A percentile compares a stretch with the other conserved stretches of the same genome.
Evolutionary conservation across 2,888 invertebrate genomes (phyloP).

Genomic region (Craniophora ligustri): DNA sequence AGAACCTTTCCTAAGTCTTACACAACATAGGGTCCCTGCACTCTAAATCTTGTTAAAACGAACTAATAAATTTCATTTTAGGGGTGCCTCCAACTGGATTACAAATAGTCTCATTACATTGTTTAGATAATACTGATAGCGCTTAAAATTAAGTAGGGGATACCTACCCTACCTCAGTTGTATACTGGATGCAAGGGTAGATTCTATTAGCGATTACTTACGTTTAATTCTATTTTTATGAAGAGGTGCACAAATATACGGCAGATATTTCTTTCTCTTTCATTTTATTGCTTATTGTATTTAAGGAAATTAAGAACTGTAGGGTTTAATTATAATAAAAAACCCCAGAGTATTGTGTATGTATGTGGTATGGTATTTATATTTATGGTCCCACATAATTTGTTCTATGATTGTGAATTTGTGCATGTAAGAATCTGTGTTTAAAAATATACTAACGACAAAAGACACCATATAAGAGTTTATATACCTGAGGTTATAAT

Average conservation of each 20-base stretch:
- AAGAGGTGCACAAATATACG: conserved; percentile 1
- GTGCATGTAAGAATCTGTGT: no score
- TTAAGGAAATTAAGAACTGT: no score
- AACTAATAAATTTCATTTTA: conserved; percentile 69
- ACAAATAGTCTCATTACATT: conserved; percentile 70
- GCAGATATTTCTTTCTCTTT: background rate
- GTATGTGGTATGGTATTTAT: no score
- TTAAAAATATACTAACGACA: no score
- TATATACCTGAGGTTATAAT: no score
- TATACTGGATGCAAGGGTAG: conserved; percentile 40
- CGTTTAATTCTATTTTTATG: conserved; percentile 48
- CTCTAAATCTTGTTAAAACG: conserved; percentile 61
- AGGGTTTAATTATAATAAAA: no score
- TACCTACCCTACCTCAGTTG: conserved; percentile 29
- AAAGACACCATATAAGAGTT: no score
- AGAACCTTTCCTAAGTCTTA: conserved; percentile 30
- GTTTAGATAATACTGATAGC: conserved; percentile 67
- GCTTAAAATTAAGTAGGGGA: conserved; percentile 53
- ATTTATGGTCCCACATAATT: no score
- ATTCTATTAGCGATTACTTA: conserved; percentile 52
- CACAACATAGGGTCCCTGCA: conserved; percentile 33
- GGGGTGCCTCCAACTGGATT: conserved; percentile 60
- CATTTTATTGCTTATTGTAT: no score
- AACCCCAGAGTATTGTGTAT: no score
- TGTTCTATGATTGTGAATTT: no score